A percentile compares a stretch with the other conserved stretches of the same genome.
Evolutionary conservation across 2,113 vertebrate species (phyloP).

Genomic region (Calcarius ornatus): DNA sequence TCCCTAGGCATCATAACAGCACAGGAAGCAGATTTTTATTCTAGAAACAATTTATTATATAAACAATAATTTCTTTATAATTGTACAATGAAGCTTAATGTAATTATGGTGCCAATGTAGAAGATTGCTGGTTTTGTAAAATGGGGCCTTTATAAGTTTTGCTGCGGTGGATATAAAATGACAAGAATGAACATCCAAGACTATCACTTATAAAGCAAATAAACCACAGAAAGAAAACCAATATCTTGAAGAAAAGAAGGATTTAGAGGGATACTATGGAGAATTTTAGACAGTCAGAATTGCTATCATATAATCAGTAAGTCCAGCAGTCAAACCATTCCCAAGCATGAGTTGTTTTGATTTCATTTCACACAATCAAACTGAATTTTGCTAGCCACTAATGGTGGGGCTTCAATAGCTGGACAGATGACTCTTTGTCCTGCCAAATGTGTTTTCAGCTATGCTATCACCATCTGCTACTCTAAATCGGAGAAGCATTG

Average conservation of each 20-base stretch:
- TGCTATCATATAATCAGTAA: neutral
- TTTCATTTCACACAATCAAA: neutral
- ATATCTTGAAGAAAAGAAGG: neutral
- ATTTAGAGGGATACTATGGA: neutral
- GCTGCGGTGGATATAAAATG: neutral
- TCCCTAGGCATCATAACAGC: neutral
- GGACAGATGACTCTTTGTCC: neutral
- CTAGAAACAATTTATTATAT: neutral
- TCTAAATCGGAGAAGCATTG: neutral
- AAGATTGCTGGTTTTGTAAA: neutral
- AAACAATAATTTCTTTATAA: neutral
- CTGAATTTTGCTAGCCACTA: neutral
- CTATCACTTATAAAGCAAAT: neutral
- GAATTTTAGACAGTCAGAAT: neutral
- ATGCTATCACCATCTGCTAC: conserved; percentile 21
- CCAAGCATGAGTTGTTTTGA: neutral
- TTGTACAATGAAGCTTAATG: neutral
- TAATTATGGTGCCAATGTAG: neutral
- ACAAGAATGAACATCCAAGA: neutral
- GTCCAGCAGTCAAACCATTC: neutral
- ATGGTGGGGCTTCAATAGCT: neutral
- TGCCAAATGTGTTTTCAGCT: conserved; percentile 6
- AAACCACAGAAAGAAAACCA: neutral
- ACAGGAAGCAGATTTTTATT: neutral
- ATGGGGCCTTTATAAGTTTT: neutral